These are phyloP conservation scores for Leptopilina myrica DNA, from an alignment of 2,888 invertebrate species.

Conservation along the genomic window DNA sequence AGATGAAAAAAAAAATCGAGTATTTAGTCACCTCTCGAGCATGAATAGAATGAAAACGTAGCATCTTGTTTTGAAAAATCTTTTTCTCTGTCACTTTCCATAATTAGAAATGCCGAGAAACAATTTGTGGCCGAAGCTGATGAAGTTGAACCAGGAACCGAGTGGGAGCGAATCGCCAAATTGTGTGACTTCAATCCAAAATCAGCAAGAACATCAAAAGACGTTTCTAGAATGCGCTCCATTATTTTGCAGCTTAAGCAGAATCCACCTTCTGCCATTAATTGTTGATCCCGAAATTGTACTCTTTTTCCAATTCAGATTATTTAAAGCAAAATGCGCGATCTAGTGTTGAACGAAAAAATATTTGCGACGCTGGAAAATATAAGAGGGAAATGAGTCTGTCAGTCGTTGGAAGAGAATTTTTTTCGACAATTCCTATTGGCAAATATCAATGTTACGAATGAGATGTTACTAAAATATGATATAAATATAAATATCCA, in stretches of 20 bases:
- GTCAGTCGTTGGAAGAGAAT: neutral
- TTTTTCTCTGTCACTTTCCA: slow-evolving; percentile 39
- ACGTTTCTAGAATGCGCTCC: slow-evolving; percentile 96
- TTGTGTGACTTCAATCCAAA: slow-evolving; percentile 98
- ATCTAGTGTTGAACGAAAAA: neutral
- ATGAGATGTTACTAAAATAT: slow-evolving; percentile 1
- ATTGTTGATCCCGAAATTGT: slow-evolving; percentile 20
- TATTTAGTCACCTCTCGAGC: too few relatives aligned
- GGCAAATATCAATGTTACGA: slow-evolving; percentile 11
- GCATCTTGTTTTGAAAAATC: slow-evolving; percentile 52
- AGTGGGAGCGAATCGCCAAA: slow-evolving; percentile 98
- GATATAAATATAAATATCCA: neutral
- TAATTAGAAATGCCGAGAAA: slow-evolving; percentile 92
- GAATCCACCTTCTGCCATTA: slow-evolving; percentile 79
- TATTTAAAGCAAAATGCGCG: neutral
- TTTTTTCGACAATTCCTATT: neutral
- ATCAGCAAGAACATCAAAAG: slow-evolving; percentile 90
- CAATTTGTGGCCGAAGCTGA: slow-evolving; percentile 92
- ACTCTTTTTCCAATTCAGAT: neutral
- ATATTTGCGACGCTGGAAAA: neutral
- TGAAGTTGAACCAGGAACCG: slow-evolving; percentile 90
- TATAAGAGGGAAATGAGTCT: neutral
- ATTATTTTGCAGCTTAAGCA: slow-evolving; percentile 98
- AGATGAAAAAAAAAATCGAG: slow-evolving; percentile 5
- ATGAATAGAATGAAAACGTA: slow-evolving; percentile 32